phyloP scores from a whole-genome alignment of 2,888 invertebrate species.

The Drosophila gaucha region DNA sequence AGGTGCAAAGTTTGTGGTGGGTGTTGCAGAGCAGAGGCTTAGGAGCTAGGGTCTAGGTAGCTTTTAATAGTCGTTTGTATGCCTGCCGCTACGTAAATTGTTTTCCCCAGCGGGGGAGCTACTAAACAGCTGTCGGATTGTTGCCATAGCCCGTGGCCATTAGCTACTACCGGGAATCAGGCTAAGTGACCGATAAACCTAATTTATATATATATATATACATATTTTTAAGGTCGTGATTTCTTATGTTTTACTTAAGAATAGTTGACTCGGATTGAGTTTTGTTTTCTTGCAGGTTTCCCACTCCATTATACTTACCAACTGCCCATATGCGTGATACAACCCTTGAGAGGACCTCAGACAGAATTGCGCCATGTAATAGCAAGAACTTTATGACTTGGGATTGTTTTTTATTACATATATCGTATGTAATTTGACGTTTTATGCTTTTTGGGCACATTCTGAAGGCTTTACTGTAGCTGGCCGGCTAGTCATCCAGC shows the following conservation, averaged over 20 bases:
- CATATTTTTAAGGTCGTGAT: background rate
- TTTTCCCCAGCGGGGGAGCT: conserved; percentile 45
- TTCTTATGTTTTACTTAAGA: background rate
- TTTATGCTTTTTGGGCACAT: conserved; percentile 60
- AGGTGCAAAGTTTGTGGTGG: conserved; percentile 62
- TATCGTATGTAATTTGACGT: conserved; percentile 69
- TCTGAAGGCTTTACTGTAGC: conserved; percentile 36
- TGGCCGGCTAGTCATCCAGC: conserved; percentile 8
- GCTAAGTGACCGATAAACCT: conserved; percentile 48
- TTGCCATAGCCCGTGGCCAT: conserved; percentile 61
- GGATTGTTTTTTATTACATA: conserved; percentile 62
- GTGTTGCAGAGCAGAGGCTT: background rate
- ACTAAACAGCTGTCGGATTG: conserved; percentile 13
- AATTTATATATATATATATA: background rate
- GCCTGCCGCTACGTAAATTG: conserved; percentile 57
- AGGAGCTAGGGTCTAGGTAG: background rate
- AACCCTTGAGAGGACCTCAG: conserved; percentile 20
- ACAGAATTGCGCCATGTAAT: conserved; percentile 40
- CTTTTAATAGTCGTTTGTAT: conserved; percentile 52
- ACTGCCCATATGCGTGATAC: background rate
- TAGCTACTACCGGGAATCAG: conserved; percentile 48
- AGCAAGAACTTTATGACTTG: conserved; percentile 71
- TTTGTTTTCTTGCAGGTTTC: no score
- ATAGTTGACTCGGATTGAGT: background rate
- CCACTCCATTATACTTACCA: no score